Evolutionary conservation across 2,888 invertebrate genomes (phyloP).

Genomic region (Patella pellucida): DNA sequence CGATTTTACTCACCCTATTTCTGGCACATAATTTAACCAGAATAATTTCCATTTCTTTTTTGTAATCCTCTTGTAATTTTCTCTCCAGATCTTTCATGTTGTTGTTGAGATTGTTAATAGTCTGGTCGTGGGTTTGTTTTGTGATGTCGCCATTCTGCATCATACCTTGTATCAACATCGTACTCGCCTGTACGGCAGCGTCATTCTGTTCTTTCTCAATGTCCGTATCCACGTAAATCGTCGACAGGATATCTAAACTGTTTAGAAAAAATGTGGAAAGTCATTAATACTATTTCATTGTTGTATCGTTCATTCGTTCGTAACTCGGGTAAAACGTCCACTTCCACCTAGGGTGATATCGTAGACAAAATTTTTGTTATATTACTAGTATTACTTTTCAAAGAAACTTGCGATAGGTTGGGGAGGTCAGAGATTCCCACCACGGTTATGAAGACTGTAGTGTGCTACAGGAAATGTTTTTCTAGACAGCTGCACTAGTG

Average conservation of each 20-base stretch:
- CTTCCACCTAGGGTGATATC: no score
- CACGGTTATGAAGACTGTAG: no score
- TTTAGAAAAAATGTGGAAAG: conserved; percentile 1
- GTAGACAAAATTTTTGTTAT: no score
- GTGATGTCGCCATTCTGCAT: conserved; percentile 61
- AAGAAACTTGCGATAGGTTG: no score
- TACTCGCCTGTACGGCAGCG: conserved; percentile 52
- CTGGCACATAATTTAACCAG: conserved; percentile 60
- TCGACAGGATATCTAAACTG: conserved; percentile 61
- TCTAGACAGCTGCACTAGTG: no score
- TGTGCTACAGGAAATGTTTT: no score
- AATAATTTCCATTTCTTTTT: conserved; percentile 56
- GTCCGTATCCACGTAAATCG: conserved; percentile 61
- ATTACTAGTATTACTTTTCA: no score
- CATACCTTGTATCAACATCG: conserved; percentile 53
- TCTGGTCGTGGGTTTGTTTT: conserved; percentile 47
- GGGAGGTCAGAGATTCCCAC: no score
- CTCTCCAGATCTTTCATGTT: conserved; percentile 50
- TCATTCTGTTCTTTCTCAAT: conserved; percentile 64
- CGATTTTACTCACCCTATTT: conserved; percentile 55
- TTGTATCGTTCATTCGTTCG: no score
- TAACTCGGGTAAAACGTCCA: no score
- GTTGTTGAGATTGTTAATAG: conserved; percentile 36
- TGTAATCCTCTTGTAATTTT: conserved; percentile 55
- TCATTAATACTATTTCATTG: no score